Base-by-base conservation (phyloP, 2,888 invertebrate species). In the Saturnia japonica region DNA sequence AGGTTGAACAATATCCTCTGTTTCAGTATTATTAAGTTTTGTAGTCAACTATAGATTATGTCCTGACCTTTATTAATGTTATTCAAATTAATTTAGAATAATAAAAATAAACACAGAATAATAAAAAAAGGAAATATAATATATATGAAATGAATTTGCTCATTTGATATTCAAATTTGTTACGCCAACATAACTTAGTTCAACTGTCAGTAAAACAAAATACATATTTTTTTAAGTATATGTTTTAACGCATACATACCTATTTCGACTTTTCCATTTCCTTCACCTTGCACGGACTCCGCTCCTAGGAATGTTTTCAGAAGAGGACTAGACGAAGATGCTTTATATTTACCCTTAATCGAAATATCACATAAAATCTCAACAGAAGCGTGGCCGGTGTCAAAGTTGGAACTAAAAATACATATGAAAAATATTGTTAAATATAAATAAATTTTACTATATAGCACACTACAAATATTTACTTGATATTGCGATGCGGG, bases 221-320 rank as follows among this genome's bases (percentile, higher is more conserved):
- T 28, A 25, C 1, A 11, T 28, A 60, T 28, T 57, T 1, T 12
- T 25, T 28, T 12, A 28, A 14, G 25, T n/a, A 25, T 14, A 51
- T n/a, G n/a, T 54, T 22, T 54, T 7, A 11, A n/a, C 9, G 6
- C 25, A 60, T 60, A 60, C 25, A 60, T 60, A 60, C 57, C 57
- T 60, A 60, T 60, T 60, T 60, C 28, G 28, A 60, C 28, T 60
- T 60, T 60, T 60, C 57, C 57, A 25, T 60, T 25, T 60, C 57
- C 57, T 14, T 60, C 57, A 16, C 57, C 57, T 14, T 60, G 57
- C 25, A 60, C 57, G 11, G 57, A 60, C 25, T 60, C 57, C 57
- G 28, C 14, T 28, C 57, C 57, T 12, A 60, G 14, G 25, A 60
- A 14, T 28, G 57, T 28, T 60, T 60, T 60, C 57, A 60, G 6